These are phyloP conservation scores for Apamea monoglypha DNA, from an alignment of 2,888 invertebrate species.

Conservation along the genomic window DNA sequence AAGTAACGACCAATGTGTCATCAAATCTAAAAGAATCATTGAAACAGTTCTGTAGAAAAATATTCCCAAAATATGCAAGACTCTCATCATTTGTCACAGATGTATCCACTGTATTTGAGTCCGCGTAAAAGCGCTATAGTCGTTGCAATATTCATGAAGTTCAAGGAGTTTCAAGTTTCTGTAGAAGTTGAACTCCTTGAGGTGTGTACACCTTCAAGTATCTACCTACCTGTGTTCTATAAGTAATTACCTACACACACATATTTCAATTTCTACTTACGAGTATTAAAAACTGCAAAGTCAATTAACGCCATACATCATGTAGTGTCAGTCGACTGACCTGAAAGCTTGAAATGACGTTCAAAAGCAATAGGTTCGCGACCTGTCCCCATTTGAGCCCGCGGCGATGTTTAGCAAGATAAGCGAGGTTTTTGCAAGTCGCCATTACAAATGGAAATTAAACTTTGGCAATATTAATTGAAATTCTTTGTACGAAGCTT, in stretches of 20 bases:
- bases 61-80: no score
- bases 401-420: slow-evolving; percentile 31
- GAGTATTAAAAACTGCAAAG: slow-evolving; percentile 20
- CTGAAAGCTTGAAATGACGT: slow-evolving; percentile 16
- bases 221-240: neutral
- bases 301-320: slow-evolving; percentile 17
- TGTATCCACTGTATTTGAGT: no score
- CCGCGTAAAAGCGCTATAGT: no score
- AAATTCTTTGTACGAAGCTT: neutral
- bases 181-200: no score
- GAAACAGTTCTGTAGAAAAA: no score
- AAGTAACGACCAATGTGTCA: no score
- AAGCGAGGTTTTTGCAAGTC: slow-evolving; percentile 37
- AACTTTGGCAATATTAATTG: slow-evolving; percentile 29
- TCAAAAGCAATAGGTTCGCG: slow-evolving; percentile 35
- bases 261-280: neutral
- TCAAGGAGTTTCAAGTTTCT: no score
- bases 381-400: slow-evolving; percentile 38
- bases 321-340: slow-evolving; percentile 22
- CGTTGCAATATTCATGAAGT: no score
- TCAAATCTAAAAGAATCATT: no score
- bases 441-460: slow-evolving; percentile 30
- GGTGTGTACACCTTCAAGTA: no score
- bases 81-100: no score
- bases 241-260: neutral